Base-by-base conservation (phyloP, 2,888 invertebrate genomes). In the Torymus texanus region DNA sequence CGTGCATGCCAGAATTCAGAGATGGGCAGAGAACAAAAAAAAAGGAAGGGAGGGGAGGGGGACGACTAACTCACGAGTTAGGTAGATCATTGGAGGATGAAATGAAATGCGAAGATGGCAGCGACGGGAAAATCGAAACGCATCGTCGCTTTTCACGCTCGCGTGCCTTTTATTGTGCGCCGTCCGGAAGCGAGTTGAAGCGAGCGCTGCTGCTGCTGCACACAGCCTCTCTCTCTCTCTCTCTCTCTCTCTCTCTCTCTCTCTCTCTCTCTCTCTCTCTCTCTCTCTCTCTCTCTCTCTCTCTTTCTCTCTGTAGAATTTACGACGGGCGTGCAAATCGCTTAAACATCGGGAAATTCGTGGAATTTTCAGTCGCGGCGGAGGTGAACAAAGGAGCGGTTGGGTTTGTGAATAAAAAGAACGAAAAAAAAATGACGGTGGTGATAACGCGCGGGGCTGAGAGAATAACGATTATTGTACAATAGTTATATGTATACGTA, bases 91-190 rank as follows among this genome's bases (percentile, higher is more conserved):
- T 81, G 82, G 77, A 71, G 82, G 81, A 76, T 83, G 82, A 84
- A 84, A 83, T 83, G 78, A 82, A 83, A 82, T 83, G 79, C 82
- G 63, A 63, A 65, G 63, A 55, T n/a, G 51, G 29, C 24, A 29
- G 58, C 18, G 61, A 61, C 16, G 55, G 62, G 78, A 80, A 76
- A 78, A 75, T 71, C 76, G 58, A 75, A 79, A 68, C 16, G 58
- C 50, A 2, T 21, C 58, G 24, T 29, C 29, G 62, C 68, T 81
- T 81, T 82, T 82, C 77, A 80, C 73, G 80, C 77, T 78, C 67
- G 66, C 74, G 18, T 16, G 76, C 67, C 65, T 79, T 79, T 79
- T 71, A 71, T 65, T 67, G 29, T 51, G 41, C 14, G 10, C 24
- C 29, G 16, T 11, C 55, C 59, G 62, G 68, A 68, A 74, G 66